These are phyloP conservation scores for Agrochola lota DNA, from an alignment of 2,888 invertebrate species.

Conservation along the genomic window DNA sequence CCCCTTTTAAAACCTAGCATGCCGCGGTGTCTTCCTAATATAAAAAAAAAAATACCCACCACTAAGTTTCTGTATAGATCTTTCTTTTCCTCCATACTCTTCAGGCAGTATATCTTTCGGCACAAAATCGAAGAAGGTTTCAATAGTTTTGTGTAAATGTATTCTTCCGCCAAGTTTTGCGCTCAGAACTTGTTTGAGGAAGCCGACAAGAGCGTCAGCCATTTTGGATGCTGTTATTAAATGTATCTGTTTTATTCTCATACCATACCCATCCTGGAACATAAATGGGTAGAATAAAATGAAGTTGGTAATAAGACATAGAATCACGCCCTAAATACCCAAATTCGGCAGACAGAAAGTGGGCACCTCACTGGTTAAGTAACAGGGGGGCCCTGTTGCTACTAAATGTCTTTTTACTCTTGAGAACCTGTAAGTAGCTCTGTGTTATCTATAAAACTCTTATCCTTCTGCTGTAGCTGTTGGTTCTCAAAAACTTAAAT, in stretches of 20 bases:
- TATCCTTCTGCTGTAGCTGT: too few species aligned
- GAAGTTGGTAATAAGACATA: too few species aligned
- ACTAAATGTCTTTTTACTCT: background rate
- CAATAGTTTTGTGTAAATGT: conserved; percentile 69
- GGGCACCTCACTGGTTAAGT: too few species aligned
- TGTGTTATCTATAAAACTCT: too few species aligned
- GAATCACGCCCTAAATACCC: background rate
- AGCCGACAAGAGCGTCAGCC: conserved; percentile 68
- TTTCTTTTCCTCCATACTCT: conserved; percentile 80
- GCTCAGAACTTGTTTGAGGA: conserved; percentile 76
- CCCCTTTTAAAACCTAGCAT: background rate
- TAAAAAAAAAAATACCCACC: conserved; percentile 64
- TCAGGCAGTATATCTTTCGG: conserved; percentile 74
- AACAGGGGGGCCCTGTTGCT: background rate
- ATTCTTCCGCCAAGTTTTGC: conserved; percentile 75
- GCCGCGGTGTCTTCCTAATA: background rate
- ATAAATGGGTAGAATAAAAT: background rate
- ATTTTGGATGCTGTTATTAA: conserved; percentile 75
- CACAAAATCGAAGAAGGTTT: conserved; percentile 69
- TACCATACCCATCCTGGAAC: conserved; percentile 80
- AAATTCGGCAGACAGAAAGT: background rate
- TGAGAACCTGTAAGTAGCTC: too few species aligned
- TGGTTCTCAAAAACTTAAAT: too few species aligned
- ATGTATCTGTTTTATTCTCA: conserved; percentile 77
- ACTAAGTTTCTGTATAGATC: conserved; percentile 66